phyloP scores from a whole-genome alignment of 2,113 vertebrate species.

The Pterocles gutturalis region DNA sequence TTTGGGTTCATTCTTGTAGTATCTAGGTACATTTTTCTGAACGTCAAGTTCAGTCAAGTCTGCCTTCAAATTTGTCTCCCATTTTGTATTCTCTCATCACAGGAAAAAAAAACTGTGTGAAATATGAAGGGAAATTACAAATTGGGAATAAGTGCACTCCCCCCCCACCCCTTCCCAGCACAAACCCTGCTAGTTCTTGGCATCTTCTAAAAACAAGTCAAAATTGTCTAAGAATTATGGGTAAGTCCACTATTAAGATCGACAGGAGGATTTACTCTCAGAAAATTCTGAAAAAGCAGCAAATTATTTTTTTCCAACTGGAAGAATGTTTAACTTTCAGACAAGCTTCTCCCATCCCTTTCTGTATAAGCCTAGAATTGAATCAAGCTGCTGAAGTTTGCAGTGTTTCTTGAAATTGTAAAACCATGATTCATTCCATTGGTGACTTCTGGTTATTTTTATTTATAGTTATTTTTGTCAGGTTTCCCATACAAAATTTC shows the following conservation, averaged over 20 bases:
- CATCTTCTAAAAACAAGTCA: not conserved
- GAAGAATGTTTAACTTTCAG: not conserved
- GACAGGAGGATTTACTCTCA: not conserved
- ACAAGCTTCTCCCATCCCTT: not conserved
- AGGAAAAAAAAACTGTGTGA: not conserved
- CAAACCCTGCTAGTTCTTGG: not conserved
- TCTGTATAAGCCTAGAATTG: not conserved
- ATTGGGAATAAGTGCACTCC: not conserved
- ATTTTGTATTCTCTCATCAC: not conserved
- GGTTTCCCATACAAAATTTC: not conserved
- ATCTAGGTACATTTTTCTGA: not conserved
- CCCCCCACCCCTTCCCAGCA: not conserved
- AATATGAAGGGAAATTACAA: not conserved
- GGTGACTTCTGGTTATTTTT: not conserved
- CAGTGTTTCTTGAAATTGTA: not conserved
- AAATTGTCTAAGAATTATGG: not conserved
- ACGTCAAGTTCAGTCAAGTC: not conserved
- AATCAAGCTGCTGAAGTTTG: not conserved
- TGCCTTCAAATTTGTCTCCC: not conserved
- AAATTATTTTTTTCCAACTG: not conserved
- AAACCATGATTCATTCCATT: not conserved
- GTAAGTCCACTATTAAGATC: not conserved
- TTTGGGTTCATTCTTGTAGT: not conserved
- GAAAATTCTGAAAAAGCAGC: not conserved
- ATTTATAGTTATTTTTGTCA: not conserved